phyloP scores from a whole-genome alignment of 2,113 vertebrate species.

The Helogale parvula region DNA sequence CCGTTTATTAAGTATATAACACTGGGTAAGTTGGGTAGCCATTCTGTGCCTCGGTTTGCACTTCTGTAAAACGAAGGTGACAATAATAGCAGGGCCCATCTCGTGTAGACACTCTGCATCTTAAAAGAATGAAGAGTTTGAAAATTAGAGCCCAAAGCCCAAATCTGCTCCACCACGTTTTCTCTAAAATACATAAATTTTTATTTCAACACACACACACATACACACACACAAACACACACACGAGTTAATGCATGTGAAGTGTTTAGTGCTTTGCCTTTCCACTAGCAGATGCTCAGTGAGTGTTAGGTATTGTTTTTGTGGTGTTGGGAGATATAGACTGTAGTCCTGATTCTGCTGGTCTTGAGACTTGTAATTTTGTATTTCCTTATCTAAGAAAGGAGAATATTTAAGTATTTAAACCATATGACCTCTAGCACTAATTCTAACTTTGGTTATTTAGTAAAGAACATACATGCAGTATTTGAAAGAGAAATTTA shows the following conservation, averaged over 20 bases:
- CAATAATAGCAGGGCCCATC: not conserved
- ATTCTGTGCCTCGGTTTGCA: not conserved
- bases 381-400: not conserved
- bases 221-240: not conserved
- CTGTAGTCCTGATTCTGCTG: not conserved
- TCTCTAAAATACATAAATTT: not conserved
- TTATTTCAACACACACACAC: not conserved
- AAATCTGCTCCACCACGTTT: not conserved
- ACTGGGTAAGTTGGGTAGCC: not conserved
- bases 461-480: not conserved
- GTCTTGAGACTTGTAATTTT: not conserved
- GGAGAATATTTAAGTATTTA: not conserved
- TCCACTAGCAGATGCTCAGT: not conserved
- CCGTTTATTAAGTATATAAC: too few relatives aligned
- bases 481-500: not conserved
- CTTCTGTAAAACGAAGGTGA: not conserved
- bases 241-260: not conserved
- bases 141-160: not conserved
- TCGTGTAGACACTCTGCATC: not conserved
- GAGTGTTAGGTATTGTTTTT: not conserved
- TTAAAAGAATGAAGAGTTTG: not conserved
- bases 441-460: not conserved
- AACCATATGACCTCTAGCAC: not conserved
- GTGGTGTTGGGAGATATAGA: not conserved
- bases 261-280: not conserved